A percentile compares a stretch with the other conserved stretches of the same genome.
These are phyloP conservation scores for Herpailurus yagouaroundi DNA, from an alignment of 2,113 vertebrate species.

Conservation along the genomic window DNA sequence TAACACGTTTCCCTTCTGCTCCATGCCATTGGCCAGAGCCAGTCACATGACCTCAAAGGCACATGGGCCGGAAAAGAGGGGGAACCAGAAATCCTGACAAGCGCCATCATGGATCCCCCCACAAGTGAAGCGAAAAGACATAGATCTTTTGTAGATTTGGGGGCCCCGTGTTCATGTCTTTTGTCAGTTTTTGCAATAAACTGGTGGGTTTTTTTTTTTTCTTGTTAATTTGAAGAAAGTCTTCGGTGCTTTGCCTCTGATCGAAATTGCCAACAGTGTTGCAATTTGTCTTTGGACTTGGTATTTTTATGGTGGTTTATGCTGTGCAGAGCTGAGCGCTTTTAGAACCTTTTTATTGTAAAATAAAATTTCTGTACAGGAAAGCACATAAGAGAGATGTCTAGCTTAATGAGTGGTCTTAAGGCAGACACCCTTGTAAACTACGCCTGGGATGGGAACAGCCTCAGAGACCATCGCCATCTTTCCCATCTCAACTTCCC, in stretches of 20 bases:
- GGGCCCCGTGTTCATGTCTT: background rate
- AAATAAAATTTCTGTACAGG: background rate
- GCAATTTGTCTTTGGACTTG: background rate
- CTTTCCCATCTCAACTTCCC: rapidly evolving
- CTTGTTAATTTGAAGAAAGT: background rate
- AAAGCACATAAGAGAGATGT: background rate
- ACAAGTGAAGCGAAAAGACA: background rate
- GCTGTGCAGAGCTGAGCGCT: background rate
- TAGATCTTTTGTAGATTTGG: background rate
- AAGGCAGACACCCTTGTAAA: no score
- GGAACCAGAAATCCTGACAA: background rate
- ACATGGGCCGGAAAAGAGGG: background rate
- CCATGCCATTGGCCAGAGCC: background rate
- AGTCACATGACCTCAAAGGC: background rate
- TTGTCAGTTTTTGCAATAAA: background rate
- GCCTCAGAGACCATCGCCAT: rapidly evolving
- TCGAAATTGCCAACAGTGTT: rapidly evolving
- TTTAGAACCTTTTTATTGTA: background rate
- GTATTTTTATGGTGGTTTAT: background rate
- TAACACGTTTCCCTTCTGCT: rapidly evolving
- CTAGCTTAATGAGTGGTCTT: background rate
- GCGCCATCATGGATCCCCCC: background rate
- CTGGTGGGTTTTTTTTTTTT: background rate
- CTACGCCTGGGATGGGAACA: background rate
- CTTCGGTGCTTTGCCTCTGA: background rate